These are phyloP conservation scores for Pocota personata DNA, from an alignment of 2,888 invertebrate genomes.

Conservation along the genomic window DNA sequence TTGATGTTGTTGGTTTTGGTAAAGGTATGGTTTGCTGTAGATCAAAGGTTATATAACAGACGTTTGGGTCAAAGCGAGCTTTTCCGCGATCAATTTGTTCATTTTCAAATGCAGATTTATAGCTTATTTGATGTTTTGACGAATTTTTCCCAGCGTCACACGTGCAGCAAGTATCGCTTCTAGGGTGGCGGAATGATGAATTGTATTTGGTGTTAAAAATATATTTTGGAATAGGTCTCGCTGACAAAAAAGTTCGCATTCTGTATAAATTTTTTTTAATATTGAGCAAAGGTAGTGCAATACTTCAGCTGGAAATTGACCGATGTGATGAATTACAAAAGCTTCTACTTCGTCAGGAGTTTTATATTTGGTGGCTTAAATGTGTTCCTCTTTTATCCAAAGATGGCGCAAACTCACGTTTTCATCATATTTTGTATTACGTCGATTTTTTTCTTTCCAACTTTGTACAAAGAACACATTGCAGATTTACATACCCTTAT, in stretches of 20 bases:
- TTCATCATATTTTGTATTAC: background rate
- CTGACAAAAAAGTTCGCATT: background rate
- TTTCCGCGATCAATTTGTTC: background rate
- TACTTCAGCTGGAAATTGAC: background rate
- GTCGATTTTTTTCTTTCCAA: too few relatives aligned
- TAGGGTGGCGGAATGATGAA: background rate
- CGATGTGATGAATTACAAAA: background rate
- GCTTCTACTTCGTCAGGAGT: background rate
- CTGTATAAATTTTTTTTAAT: background rate
- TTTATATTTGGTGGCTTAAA: background rate
- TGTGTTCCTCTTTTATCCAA: background rate
- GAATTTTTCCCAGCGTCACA: slow-evolving; percentile 9
- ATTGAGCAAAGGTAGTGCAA: background rate
- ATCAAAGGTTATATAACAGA: slow-evolving; percentile 31
- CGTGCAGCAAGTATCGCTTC: slow-evolving; percentile 7
- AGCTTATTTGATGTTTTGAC: slow-evolving; percentile 1
- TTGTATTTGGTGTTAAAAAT: background rate
- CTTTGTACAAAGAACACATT: too few relatives aligned
- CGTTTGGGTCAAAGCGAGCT: slow-evolving; percentile 5
- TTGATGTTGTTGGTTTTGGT: background rate
- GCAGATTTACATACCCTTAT: too few relatives aligned
- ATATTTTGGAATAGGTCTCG: background rate
- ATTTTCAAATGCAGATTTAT: background rate
- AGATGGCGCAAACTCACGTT: background rate
- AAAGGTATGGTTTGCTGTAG: background rate